These are phyloP conservation scores for Lepidocolaptes lacrymiger DNA, from an alignment of 2,797 vertebrate genomes.

Conservation along the genomic window DNA sequence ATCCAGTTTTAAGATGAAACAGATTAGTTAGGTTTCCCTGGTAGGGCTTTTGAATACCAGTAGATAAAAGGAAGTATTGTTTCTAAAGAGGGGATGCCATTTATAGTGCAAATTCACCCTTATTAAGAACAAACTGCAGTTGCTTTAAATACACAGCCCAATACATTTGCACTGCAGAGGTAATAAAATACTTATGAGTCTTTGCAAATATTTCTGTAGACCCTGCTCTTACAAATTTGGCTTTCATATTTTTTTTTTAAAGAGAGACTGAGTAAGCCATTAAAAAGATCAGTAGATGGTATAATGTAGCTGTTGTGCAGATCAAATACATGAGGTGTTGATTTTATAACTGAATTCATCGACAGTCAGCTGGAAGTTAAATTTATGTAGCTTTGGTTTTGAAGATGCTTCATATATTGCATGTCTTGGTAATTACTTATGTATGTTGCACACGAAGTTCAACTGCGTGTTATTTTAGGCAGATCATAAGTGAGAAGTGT, in stretches of 20 bases:
- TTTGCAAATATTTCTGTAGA: constrained; percentile 14
- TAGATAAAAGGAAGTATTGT: constrained; percentile 66
- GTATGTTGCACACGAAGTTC: background rate
- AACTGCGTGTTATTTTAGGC: background rate
- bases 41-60: constrained; percentile 48
- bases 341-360: background rate
- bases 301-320: background rate
- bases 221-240: background rate
- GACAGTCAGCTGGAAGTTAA: background rate
- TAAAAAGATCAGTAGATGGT: background rate
- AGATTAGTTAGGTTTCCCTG: constrained; percentile 66
- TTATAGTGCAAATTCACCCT: constrained; percentile 33
- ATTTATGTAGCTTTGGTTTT: background rate
- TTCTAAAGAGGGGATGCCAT: constrained; percentile 40
- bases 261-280: background rate
- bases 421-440: background rate
- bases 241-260: background rate
- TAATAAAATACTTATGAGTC: background rate
- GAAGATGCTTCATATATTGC: background rate
- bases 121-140: constrained; percentile 14
- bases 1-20: constrained; percentile 61
- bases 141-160: constrained; percentile 23
- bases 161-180: constrained; percentile 21
- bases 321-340: background rate
- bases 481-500: background rate